Base-by-base conservation (phyloP, 2,797 vertebrate species). In the Acanthis flammea region DNA sequence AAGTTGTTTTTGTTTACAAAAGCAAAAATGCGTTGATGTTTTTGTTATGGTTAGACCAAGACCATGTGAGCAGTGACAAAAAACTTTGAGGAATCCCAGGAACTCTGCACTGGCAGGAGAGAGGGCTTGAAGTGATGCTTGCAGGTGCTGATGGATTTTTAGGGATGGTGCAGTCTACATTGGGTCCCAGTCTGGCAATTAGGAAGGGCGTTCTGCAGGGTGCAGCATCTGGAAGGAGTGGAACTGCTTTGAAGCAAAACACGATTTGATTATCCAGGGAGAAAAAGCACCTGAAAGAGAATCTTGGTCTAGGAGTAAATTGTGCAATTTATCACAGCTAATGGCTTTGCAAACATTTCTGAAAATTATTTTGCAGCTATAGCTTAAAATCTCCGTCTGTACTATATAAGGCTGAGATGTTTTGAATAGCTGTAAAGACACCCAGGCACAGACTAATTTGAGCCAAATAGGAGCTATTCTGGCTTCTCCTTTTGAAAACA, bases 391-490 rank as follows among this genome's bases (percentile, higher is more conserved):
- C 37, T 81, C 50, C 19, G 17, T 41, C 41, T 77, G 39, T 31
- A 16, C n/a, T 78, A 7, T 47, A 11, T 83, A 50, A 62, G 72
- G 48, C 27, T 90, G 68, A 66, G 44, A 61, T 78, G 54, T 81
- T 70, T 68, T 77, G 88, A 76, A 72, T 65, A 80, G 76, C 58
- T 86, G 63, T 61, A 60, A 90, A 65, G 58, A 82, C 39, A 90
- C 12, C 22, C 23, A 86, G 83, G 58, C 78, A 88, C 71, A 91
- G 94, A 79, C 15, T 94, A 31, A 91, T 92, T 54, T 25, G 31
- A 94, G 50, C 47, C 75, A 79, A 96, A 93, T 55, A 87, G 91
- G 87, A 91, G 70, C 55, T 95, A n/a, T 95, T 95, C 90, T 89
- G 71, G 51, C 81, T 92, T 90, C 73, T 94, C 70, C 62, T 88